Evolutionary conservation across 1,140 invertebrate genomes (phyloP), one percentile per base, ranked within the genome.

Genomic region (Cheumatopsyche charites): DNA sequence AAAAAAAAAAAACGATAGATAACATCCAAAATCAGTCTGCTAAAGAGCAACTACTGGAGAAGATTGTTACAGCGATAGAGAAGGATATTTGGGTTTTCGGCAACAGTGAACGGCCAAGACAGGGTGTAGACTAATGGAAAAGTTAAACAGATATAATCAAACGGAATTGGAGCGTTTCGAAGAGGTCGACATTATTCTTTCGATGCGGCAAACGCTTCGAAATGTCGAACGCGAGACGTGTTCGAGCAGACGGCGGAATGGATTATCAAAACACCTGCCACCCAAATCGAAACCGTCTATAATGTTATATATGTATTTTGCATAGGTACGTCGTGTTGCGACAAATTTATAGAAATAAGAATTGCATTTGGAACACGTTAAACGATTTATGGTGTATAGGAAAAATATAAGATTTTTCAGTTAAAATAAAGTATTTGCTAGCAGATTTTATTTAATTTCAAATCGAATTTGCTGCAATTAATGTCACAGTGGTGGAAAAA

Each of bases 91-190:
- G 62, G 42, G 42, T 63, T 36, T 36, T 36, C 62, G 69, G 19
- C 71, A 75, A 70, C 62, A 58, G 55, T 71, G 29, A 68, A 63
- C 49, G 70, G 70, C 67, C 73, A 72, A 75, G 69, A 52, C 52
- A 67, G 17, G 42, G 67, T 58, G 47, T 36, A 36, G 70, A 72
- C 74, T 75, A 75, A 61, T 42, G 45, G 49, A 63, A 72, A 42
- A 47, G 71, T 43, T 71, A 65, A 70, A 71, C 73, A 74, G 29
- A 36, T 36, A 36, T 36, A 36, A 62, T 74, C 55, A 74, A 41
- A 43, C 47, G 62, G 71, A 71, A 45, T 61, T 75, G 73, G 55
- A 73, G 72, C 72, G 73, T 72, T 72, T 75, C 74, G 43, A 66
- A 61, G 65, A 70, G 69, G 62, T 71, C 42, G 72, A 71, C n/a